Evolutionary conservation across 37 sponge, comb jelly and placozoan species (phyloP).

Genomic region (Diacarnus erythraeanus): DNA sequence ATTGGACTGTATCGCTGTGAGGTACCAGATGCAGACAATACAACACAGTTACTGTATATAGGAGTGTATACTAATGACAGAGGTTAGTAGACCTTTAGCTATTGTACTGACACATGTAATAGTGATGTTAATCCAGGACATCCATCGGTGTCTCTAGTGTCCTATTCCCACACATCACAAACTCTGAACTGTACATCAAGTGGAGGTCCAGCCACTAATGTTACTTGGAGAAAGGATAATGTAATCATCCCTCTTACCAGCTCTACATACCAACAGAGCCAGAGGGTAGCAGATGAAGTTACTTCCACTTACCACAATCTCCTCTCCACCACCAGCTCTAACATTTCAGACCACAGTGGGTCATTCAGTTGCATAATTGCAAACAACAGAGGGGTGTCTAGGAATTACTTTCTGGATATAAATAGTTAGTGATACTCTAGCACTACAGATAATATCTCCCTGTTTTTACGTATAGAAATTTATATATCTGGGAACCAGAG

Average conservation of each 20-base stretch:
- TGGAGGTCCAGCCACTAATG: constrained; percentile 35
- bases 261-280: constrained; percentile 16
- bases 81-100: not conserved
- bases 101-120: too few species aligned
- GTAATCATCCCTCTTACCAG: not conserved
- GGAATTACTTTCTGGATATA: not conserved
- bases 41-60: constrained; percentile 8
- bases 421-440: not conserved
- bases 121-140: too few species aligned
- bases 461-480: not conserved
- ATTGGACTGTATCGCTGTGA: constrained; percentile 24
- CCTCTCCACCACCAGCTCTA: constrained; percentile 2
- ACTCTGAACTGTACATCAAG: constrained; percentile 32
- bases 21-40: not conserved
- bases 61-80: not conserved
- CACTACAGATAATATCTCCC: not conserved
- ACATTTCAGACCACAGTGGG: not conserved
- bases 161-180: not conserved
- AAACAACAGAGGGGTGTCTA: not conserved
- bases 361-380: not conserved
- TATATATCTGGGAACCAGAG: not conserved
- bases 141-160: not conserved
- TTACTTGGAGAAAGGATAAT: constrained; percentile 25
- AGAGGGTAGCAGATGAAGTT: not conserved
- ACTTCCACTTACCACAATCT: constrained; percentile 1